Evolutionary conservation across 2,797 vertebrate genomes (phyloP).

Genomic region (Lepus oiostolus): DNA sequence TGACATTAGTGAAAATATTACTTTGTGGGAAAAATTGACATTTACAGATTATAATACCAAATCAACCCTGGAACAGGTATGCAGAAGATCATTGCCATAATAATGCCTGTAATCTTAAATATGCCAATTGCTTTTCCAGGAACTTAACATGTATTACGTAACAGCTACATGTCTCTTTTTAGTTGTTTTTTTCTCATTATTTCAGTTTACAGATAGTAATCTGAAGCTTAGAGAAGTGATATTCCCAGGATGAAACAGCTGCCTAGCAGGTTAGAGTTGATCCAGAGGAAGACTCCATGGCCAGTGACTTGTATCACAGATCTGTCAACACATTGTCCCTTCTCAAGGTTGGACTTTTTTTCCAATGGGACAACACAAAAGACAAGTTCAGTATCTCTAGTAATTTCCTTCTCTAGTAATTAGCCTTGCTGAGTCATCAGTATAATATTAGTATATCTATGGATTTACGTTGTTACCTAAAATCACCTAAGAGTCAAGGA

Average conservation of each 20-base stretch:
- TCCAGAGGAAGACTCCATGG: neutral
- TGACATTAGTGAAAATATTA: neutral
- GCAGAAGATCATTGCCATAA: neutral
- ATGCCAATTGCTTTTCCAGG: neutral
- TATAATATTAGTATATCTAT: neutral
- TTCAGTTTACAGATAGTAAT: neutral
- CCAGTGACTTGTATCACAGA: neutral
- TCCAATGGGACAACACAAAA: neutral
- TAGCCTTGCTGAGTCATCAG: neutral
- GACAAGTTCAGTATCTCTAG: neutral
- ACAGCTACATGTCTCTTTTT: neutral
- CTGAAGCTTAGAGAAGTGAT: neutral
- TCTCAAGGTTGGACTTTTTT: neutral
- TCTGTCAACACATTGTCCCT: neutral
- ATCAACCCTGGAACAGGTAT: neutral
- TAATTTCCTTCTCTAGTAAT: neutral
- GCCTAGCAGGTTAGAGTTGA: neutral
- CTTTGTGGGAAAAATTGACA: neutral
- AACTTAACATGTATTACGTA: neutral
- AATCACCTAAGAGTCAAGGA: neutral
- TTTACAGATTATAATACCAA: slow-evolving; percentile 29
- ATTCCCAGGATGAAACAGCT: neutral
- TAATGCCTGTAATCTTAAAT: slow-evolving; percentile 29
- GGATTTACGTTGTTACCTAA: slow-evolving; percentile 24
- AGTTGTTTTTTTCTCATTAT: neutral